Base-by-base conservation (phyloP, 2,888 invertebrate genomes). In the Masnerella sp. region DNA sequence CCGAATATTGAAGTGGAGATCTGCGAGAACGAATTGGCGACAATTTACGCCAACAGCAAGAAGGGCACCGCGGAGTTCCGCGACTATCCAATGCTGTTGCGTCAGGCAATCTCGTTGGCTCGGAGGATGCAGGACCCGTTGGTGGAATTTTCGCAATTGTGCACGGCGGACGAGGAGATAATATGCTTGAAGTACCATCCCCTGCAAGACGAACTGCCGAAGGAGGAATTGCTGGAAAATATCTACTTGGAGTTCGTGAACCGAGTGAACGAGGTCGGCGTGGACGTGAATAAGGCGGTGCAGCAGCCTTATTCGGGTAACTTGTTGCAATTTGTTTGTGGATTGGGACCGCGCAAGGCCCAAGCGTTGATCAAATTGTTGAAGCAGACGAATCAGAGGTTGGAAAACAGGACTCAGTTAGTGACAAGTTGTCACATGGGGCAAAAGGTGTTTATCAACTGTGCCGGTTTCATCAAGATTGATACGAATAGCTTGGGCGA, bases 381-480 rank as follows among this genome's bases (percentile, higher is more conserved):
- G 69, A 96, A 96, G 85, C 96, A 96, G 85, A 95, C 94, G 0
- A 97, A 97, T 88, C 96, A 96, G 82, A 91, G 97, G 32, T 87
- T 98, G 45, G 98, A 98, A 88, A 98, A 97, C 86, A 90, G 98
- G 83, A 97, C 98, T 0, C 98, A 79, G 45, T 89, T 99, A 14
- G 98, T 99, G 9, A 98, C 97, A 0, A 91, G 94, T 1, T 98
- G 97, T 85, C 96, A 97, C 83, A 96, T 99, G 95, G 99, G 99
- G 0, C 98, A 98, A 0, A 97, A 97, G 89, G 97, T 99, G 0
- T 99, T 99, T 84, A 97, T 99, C 78, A 99, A 99, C 87, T 98
- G 98, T 89, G 98, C 99, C 5, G 99, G 99, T 18, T 99, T 99
- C 86, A 97, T 99, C 62, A 98, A 96, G 89, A 99, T 99, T 76